Conservation (phyloP, 2,113 vertebrate species). For the Leucoraja erinaceus region DNA sequence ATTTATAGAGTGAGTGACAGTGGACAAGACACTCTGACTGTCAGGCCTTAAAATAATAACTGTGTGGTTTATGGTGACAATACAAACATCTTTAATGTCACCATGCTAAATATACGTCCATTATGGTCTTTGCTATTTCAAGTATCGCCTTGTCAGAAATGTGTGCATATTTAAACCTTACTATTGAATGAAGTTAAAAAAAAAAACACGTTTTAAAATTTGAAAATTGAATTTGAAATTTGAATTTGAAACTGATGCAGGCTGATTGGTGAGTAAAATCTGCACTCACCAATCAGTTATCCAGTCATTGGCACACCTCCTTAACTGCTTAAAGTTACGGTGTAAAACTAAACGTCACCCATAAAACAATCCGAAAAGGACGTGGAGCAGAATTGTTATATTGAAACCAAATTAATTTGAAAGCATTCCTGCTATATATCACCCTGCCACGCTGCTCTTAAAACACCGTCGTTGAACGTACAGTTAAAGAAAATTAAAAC, state of each 20-base stretch:
- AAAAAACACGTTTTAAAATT: not conserved
- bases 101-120: not conserved
- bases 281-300: not conserved
- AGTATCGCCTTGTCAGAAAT: not conserved
- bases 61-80: not conserved
- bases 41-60: not conserved
- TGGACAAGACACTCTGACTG: not conserved
- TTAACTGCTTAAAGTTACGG: not conserved
- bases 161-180: not conserved
- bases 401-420: constrained; percentile 7
- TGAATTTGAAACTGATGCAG: not conserved
- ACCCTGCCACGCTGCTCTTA: too few relatives aligned
- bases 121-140: not conserved
- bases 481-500: not conserved
- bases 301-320: not conserved
- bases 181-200: not conserved
- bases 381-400: not conserved
- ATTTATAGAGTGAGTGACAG: not conserved
- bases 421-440: not conserved
- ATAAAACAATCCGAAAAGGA: not conserved
- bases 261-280: not conserved
- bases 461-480: not conserved
- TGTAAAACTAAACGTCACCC: not conserved
- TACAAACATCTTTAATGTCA: not conserved
- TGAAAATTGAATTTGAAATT: not conserved